Evolutionary conservation across 2,888 invertebrate genomes (phyloP).

Genomic region (Cataglyphis rosenhaueri): DNA sequence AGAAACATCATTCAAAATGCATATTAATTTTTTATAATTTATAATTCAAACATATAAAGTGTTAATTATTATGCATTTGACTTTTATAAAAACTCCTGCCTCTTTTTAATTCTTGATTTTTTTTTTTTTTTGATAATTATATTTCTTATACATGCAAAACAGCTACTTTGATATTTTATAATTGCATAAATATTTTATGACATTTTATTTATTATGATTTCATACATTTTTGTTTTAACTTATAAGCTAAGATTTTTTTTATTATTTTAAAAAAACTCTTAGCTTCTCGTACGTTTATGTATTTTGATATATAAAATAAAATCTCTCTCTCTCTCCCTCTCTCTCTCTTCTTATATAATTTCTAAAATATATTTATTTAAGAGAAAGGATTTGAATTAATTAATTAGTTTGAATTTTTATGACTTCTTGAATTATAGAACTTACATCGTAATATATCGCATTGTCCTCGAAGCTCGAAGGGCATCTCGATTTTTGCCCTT

Average conservation of each 20-base stretch:
- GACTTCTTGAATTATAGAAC: background rate
- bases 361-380: background rate
- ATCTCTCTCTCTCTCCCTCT: too few relatives aligned
- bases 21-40: background rate
- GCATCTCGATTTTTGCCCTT: slow-evolving; percentile 26
- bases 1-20: background rate
- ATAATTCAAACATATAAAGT: background rate
- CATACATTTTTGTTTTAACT: too few relatives aligned
- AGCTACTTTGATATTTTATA: too few relatives aligned
- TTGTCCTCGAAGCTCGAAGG: background rate
- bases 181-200: too few relatives aligned
- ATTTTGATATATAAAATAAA: too few relatives aligned
- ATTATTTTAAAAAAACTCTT: too few relatives aligned
- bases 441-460: background rate
- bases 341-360: background rate
- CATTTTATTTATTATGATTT: too few relatives aligned
- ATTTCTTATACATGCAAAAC: background rate
- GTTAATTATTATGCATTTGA: background rate
- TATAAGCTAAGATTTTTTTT: too few relatives aligned
- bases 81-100: background rate
- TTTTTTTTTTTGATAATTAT: background rate
- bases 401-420: background rate
- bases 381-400: background rate
- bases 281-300: too few relatives aligned
- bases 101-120: background rate